These are phyloP conservation scores for Onychomys leucogaster DNA, from an alignment of 2,797 vertebrate species.

Conservation along the genomic window DNA sequence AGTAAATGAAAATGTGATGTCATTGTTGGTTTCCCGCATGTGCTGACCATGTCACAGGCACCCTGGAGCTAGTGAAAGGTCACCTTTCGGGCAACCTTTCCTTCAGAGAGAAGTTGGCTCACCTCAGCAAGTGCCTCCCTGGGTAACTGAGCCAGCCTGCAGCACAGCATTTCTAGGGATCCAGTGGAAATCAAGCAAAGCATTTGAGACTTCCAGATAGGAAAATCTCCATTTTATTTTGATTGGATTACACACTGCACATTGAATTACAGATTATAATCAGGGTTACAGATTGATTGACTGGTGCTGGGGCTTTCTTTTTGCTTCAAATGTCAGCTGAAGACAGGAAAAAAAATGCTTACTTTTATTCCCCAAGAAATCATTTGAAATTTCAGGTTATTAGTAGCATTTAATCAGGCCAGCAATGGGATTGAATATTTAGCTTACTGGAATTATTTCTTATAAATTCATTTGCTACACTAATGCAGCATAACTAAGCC, in stretches of 20 bases:
- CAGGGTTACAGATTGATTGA: background rate
- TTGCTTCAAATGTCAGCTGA: constrained; percentile 25
- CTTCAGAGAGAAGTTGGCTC: background rate
- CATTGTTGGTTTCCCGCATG: constrained; percentile 15
- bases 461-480: constrained; percentile 62
- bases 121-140: background rate
- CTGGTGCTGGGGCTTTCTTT: constrained; percentile 43
- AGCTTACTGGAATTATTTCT: constrained; percentile 64
- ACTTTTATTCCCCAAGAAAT: constrained; percentile 55
- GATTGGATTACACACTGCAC: constrained; percentile 29
- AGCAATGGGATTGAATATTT: constrained; percentile 30
- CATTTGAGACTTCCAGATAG: constrained; percentile 41
- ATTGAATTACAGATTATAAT: constrained; percentile 39
- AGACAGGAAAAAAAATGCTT: constrained; percentile 34
- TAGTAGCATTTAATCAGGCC: constrained; percentile 64
- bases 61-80: constrained; percentile 2
- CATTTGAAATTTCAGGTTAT: constrained; percentile 65
- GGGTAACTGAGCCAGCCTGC: background rate
- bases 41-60: constrained; percentile 21
- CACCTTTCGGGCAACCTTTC: background rate
- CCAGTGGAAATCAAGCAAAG: background rate
- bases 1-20: constrained; percentile 76
- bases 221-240: constrained; percentile 53
- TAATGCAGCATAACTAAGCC: constrained; percentile 61
- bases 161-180: background rate